phyloP scores from a whole-genome alignment of 2,888 invertebrate species.

The Teleiodes luculella region DNA sequence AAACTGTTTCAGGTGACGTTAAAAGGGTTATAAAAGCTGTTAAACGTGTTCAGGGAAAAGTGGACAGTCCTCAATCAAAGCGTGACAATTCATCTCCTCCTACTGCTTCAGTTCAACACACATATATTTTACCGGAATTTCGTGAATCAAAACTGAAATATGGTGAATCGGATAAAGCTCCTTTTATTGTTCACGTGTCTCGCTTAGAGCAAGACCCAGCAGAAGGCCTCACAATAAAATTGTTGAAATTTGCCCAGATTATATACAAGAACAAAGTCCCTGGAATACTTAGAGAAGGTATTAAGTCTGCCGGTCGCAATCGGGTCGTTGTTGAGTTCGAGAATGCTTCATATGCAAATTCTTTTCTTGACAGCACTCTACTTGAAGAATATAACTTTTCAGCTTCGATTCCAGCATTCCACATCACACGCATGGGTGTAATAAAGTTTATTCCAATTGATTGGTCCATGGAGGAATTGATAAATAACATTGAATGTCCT shows the following conservation, averaged over 20 bases:
- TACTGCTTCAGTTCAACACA: too few species aligned
- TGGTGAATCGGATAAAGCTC: slow-evolving; percentile 5
- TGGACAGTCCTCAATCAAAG: too few species aligned
- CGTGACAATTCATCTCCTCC: too few species aligned
- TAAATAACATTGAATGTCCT: background rate
- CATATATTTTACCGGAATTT: too few species aligned
- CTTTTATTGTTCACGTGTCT: slow-evolving; percentile 14
- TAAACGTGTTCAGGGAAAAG: too few species aligned
- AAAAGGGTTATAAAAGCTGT: too few species aligned
- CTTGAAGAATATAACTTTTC: slow-evolving; percentile 5
- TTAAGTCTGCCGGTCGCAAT: slow-evolving; percentile 19
- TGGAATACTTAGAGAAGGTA: slow-evolving; percentile 14
- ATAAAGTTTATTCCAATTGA: slow-evolving; percentile 7
- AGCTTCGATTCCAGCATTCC: slow-evolving; percentile 7
- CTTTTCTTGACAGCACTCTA: slow-evolving; percentile 7
- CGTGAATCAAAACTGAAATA: background rate
- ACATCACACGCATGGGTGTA: slow-evolving; percentile 12
- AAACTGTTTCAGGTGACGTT: too few species aligned
- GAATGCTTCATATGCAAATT: slow-evolving; percentile 14
- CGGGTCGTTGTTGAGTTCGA: slow-evolving; percentile 16
- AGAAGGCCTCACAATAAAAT: slow-evolving; percentile 6
- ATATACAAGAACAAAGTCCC: slow-evolving; percentile 12
- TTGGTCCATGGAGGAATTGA: slow-evolving; percentile 5
- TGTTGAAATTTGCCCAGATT: slow-evolving; percentile 17
- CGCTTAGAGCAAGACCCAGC: slow-evolving; percentile 5